These are phyloP conservation scores for Synanceia verrucosa DNA, from an alignment of 2,797 vertebrate genomes.

Conservation along the genomic window DNA sequence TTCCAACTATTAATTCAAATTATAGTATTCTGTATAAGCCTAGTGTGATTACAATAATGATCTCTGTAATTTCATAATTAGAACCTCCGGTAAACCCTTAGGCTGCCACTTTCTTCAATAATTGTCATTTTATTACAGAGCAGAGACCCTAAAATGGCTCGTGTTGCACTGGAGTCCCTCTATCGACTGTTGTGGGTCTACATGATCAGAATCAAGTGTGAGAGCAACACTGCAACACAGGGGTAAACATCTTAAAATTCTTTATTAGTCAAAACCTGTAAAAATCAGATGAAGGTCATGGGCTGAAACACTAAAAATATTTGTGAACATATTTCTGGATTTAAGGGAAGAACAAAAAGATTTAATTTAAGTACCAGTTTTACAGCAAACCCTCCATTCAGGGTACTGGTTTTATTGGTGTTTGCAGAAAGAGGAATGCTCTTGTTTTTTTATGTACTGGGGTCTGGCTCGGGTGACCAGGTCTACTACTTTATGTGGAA, in stretches of 20 bases:
- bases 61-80: not conserved
- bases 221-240: conserved; percentile 99
- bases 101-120: not conserved
- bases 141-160: conserved; percentile 99
- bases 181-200: conserved; percentile 99
- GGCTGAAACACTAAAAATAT: not conserved
- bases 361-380: not conserved
- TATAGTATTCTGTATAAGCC: not conserved
- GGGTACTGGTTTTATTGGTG: conserved; percentile 9
- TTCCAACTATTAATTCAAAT: not conserved
- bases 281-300: not conserved
- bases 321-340: conserved; percentile 21
- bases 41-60: not conserved
- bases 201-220: conserved; percentile 99
- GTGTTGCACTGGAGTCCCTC: conserved; percentile 97
- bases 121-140: conserved; percentile 81
- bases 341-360: conserved; percentile 2
- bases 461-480: no score
- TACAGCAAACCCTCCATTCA: not conserved
- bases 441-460: not conserved
- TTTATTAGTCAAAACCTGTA: not conserved
- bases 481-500: no score
- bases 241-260: conserved; percentile 80
- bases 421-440: conserved; percentile 12
- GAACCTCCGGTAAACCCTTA: not conserved